phyloP scores from a whole-genome alignment of 1,140 invertebrate species.

The Phocides pigmalion region DNA sequence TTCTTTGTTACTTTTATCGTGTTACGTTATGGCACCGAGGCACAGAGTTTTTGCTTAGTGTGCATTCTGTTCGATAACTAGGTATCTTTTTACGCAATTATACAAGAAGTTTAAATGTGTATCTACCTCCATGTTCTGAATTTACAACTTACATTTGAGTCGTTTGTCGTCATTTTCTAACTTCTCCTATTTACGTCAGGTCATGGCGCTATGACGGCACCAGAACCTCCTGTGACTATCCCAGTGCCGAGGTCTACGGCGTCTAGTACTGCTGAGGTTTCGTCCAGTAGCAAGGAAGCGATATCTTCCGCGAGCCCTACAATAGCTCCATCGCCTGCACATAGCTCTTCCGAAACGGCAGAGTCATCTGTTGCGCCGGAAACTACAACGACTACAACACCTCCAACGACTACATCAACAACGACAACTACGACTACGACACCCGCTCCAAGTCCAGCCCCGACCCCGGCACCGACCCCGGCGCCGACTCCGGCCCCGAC shows the following conservation, averaged over 20 bases:
- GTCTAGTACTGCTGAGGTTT: background rate
- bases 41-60: slow-evolving; percentile 39
- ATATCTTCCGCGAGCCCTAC: too few relatives aligned
- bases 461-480: slow-evolving; percentile 20
- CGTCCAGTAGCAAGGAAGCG: background rate
- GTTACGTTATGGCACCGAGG: slow-evolving; percentile 39
- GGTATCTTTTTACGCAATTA: slow-evolving; percentile 33
- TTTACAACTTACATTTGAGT: too few relatives aligned
- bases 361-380: slow-evolving; percentile 41
- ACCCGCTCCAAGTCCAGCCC: slow-evolving; percentile 26
- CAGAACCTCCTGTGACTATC: slow-evolving; percentile 38
- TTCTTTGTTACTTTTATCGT: slow-evolving; percentile 74
- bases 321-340: background rate
- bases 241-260: slow-evolving; percentile 1
- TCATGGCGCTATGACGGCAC: slow-evolving; percentile 43
- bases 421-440: slow-evolving; percentile 55
- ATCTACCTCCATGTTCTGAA: slow-evolving; percentile 8
- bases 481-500: slow-evolving; percentile 63
- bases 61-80: slow-evolving; percentile 5
- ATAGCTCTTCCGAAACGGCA: background rate
- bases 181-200: slow-evolving; percentile 38
- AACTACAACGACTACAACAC: slow-evolving; percentile 39
- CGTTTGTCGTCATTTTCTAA: too few relatives aligned
- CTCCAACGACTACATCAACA: slow-evolving; percentile 46
- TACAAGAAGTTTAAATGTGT: background rate